These are phyloP conservation scores for Girardia tigrina DNA, from an alignment of 2,888 invertebrate genomes.

Conservation along the genomic window DNA sequence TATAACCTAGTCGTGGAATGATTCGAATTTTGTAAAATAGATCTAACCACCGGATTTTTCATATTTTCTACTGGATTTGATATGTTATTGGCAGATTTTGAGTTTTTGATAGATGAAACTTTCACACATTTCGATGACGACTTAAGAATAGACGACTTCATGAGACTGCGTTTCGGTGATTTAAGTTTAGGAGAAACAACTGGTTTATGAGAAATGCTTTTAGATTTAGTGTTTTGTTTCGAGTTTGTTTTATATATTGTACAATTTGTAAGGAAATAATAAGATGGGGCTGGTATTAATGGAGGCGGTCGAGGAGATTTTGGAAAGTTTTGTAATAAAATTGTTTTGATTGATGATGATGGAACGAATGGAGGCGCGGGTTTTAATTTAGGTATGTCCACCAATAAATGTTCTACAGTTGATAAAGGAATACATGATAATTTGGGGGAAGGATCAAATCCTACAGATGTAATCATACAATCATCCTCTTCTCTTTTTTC, in stretches of 20 bases:
- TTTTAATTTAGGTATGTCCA: not conserved
- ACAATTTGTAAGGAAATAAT: not conserved
- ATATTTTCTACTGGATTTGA: not conserved
- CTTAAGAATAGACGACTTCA: not conserved
- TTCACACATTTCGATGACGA: not conserved
- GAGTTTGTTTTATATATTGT: not conserved
- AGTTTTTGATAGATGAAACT: not conserved
- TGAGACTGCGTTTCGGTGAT: conserved; percentile 3
- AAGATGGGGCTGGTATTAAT: not conserved
- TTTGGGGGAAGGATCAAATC: conserved; percentile 9
- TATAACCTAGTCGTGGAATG: not conserved
- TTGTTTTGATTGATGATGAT: not conserved
- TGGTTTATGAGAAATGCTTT: not conserved
- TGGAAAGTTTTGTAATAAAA: not conserved
- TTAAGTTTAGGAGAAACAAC: not conserved
- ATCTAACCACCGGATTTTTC: conserved; percentile 1
- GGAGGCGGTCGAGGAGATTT: not conserved
- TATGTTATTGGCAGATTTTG: not conserved
- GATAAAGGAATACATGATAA: not conserved
- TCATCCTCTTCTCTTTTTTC: not conserved
- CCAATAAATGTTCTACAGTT: not conserved
- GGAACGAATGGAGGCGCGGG: not conserved
- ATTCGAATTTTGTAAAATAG: not conserved
- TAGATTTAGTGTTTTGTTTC: not conserved
- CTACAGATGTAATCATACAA: not conserved